Evolutionary conservation across 2,797 vertebrate genomes (phyloP).

Genomic region (Lemur catta): DNA sequence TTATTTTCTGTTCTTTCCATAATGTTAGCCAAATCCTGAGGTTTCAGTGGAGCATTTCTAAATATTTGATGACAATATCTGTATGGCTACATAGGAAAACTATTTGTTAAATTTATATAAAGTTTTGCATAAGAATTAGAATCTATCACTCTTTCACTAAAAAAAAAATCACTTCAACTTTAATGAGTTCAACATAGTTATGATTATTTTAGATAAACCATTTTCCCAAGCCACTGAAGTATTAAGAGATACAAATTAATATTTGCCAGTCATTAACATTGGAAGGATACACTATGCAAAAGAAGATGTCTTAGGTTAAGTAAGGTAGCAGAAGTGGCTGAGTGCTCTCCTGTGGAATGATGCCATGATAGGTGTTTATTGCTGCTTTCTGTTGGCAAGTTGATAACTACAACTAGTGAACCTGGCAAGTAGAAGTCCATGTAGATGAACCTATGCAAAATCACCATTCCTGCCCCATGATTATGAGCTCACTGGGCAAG

Average conservation of each 20-base stretch:
- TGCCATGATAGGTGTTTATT: background rate
- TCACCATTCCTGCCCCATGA: rapidly evolving
- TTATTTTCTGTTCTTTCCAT: background rate
- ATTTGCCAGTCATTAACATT: background rate
- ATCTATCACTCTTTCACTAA: background rate
- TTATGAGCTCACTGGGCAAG: background rate
- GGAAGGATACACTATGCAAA: background rate
- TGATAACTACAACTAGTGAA: background rate
- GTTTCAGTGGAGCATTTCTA: background rate
- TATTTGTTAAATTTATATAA: background rate
- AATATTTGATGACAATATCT: background rate
- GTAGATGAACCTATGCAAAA: background rate
- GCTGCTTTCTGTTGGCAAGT: too few species aligned
- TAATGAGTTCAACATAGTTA: background rate
- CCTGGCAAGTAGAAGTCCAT: background rate
- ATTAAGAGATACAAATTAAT: background rate
- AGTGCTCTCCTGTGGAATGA: background rate
- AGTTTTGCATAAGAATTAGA: background rate
- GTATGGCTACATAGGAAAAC: background rate
- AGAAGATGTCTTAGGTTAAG: background rate
- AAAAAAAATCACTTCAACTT: background rate
- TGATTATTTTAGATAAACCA: background rate
- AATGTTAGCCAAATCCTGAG: background rate
- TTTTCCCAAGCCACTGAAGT: background rate
- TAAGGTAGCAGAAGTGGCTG: background rate